Conservation (phyloP, 2,888 invertebrate species). For the Lordiphosa fenestrarum region DNA sequence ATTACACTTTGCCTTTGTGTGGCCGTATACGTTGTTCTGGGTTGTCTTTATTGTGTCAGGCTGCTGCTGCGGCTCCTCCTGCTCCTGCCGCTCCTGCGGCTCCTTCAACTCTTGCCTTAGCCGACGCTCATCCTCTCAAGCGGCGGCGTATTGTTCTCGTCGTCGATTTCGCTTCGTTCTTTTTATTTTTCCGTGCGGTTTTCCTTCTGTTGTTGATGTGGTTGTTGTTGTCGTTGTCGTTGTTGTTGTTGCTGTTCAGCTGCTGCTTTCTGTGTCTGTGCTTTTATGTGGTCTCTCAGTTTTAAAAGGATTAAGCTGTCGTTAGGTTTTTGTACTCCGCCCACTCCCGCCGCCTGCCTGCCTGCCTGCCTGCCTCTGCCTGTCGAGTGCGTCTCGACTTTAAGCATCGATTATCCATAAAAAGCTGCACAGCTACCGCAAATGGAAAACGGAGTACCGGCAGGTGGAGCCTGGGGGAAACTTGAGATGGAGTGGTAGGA, state of each 20-base stretch:
- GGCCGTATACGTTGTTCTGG: conserved; percentile 27
- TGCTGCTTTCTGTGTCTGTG: conserved; percentile 31
- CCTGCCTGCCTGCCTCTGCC: neutral
- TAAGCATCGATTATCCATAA: conserved; percentile 61
- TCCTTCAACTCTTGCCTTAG: conserved; percentile 50
- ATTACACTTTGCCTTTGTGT: conserved; percentile 57
- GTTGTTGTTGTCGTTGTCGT: conserved; percentile 28
- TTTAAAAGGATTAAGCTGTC: conserved; percentile 73
- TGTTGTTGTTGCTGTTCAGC: conserved; percentile 30
- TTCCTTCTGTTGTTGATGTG: conserved; percentile 28
- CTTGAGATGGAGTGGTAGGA: conserved; percentile 1
- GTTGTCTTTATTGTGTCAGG: conserved; percentile 68
- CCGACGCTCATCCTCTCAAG: conserved; percentile 32
- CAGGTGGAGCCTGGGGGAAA: neutral
- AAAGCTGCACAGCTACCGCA: conserved; percentile 19
- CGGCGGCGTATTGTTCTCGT: conserved; percentile 62
- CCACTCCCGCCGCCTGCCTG: too few species aligned
- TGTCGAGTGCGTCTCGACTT: conserved; percentile 12
- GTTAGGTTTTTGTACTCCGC: conserved; percentile 46
- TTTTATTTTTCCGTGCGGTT: conserved; percentile 27
- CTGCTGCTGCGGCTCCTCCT: conserved; percentile 21
- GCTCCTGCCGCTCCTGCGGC: conserved; percentile 8
- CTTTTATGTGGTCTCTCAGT: conserved; percentile 73
- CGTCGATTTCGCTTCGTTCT: conserved; percentile 36
- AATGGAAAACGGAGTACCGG: conserved; percentile 12